Evolutionary conservation across 2,797 vertebrate species (phyloP).

Genomic region (Pteropus rufus): DNA sequence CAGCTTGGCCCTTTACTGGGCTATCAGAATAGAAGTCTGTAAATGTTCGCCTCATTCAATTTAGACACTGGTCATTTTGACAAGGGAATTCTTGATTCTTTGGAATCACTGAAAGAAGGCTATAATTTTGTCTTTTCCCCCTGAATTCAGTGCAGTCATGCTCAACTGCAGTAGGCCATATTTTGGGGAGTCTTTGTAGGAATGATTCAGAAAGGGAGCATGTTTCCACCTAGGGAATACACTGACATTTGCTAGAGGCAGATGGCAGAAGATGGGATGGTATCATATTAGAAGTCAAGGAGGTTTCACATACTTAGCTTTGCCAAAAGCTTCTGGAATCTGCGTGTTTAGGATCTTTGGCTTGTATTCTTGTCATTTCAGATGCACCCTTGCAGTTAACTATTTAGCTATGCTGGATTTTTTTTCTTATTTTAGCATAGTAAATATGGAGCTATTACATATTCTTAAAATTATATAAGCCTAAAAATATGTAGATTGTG

Average conservation of each 20-base stretch:
- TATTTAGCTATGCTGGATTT: constrained; percentile 45
- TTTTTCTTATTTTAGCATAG: constrained; percentile 49
- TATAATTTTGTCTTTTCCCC: not conserved
- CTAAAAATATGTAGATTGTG: not conserved
- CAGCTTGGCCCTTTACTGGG: not conserved
- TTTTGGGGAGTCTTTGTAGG: constrained; percentile 56
- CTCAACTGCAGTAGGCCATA: not conserved
- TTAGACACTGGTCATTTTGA: not conserved
- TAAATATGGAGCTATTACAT: constrained; percentile 61
- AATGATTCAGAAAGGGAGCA: constrained; percentile 63
- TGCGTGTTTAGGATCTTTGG: constrained; percentile 37
- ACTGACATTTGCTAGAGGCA: constrained; percentile 72
- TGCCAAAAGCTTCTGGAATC: constrained; percentile 62
- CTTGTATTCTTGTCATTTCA: constrained; percentile 47
- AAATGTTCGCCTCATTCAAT: not conserved
- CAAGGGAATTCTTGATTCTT: constrained; percentile 26
- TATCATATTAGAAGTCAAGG: constrained; percentile 58
- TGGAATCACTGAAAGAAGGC: constrained; percentile 20
- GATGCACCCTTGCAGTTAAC: constrained; percentile 39
- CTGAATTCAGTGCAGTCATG: not conserved
- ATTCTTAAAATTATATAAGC: constrained; percentile 62
- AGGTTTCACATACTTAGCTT: constrained; percentile 31
- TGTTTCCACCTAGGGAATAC: constrained; percentile 57
- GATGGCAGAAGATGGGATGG: constrained; percentile 64
- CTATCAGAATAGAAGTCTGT: not conserved